These are phyloP conservation scores for Agrochola litura DNA, from an alignment of 2,888 invertebrate species.

Conservation along the genomic window DNA sequence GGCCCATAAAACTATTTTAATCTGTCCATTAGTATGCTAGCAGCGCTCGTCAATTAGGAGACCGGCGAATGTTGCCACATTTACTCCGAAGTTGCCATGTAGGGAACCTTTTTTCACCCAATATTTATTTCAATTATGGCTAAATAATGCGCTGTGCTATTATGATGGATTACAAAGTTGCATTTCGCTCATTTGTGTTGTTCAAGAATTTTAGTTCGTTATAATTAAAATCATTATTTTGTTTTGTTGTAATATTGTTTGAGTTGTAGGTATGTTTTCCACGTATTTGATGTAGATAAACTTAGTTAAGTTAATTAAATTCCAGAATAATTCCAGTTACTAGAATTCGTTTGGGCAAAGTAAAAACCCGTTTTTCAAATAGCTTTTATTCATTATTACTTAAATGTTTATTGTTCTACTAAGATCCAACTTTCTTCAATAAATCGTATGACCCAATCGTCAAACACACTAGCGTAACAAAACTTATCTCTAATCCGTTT, in stretches of 20 bases:
- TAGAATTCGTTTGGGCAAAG: not conserved
- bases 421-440: too few relatives aligned
- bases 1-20: conserved; percentile 87
- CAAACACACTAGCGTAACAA: not conserved
- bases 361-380: not conserved
- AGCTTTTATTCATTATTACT: not conserved
- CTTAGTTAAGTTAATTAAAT: conserved; percentile 16
- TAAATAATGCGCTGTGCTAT: conserved; percentile 32
- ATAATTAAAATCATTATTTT: conserved; percentile 19
- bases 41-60: conserved; percentile 84
- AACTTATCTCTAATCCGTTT: conserved; percentile 18
- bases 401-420: too few relatives aligned
- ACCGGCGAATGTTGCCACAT: conserved; percentile 74
- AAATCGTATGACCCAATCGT: not conserved
- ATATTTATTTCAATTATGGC: conserved; percentile 50
- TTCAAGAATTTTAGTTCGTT: conserved; percentile 57
- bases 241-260: conserved; percentile 25
- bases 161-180: conserved; percentile 37
- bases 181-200: conserved; percentile 27
- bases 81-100: conserved; percentile 64
- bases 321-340: conserved; percentile 1
- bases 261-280: conserved; percentile 17
- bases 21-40: conserved; percentile 85
- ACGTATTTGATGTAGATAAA: conserved; percentile 24
- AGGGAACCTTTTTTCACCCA: conserved; percentile 59